Percentiles rank a stretch among this genome's conserved stretches.
Conservation (phyloP, 2,888 invertebrate species). For the Ceramica pisi region DNA sequence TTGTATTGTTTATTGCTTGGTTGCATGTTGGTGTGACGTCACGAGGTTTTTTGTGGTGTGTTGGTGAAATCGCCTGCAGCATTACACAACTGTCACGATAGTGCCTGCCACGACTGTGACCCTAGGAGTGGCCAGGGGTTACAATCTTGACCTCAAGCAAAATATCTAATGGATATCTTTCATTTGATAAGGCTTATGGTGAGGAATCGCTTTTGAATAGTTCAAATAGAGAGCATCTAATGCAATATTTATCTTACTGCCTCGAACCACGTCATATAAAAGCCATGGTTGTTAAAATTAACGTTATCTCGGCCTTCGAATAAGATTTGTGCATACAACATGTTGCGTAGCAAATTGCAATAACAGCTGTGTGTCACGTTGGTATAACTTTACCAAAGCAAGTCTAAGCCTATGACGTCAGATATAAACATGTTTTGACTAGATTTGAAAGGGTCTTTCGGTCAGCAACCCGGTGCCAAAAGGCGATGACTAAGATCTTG, state of each 20-base stretch:
- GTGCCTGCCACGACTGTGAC: constrained; percentile 27
- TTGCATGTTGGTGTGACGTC: constrained; percentile 38
- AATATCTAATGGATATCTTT: neutral
- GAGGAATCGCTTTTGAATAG: neutral
- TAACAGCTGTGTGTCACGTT: constrained; percentile 44
- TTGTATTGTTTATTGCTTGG: constrained; percentile 52
- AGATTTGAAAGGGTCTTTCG: constrained; percentile 38
- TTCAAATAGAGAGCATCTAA: neutral
- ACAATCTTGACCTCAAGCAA: constrained; percentile 23
- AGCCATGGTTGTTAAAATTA: constrained; percentile 23
- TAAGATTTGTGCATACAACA: constrained; percentile 49
- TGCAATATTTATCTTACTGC: constrained; percentile 12
- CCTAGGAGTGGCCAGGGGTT: constrained; percentile 5
- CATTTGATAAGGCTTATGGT: neutral
- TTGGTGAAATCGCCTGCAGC: constrained; percentile 50
- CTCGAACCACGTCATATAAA: neutral
- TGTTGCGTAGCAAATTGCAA: constrained; percentile 47
- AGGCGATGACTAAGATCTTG: constrained; percentile 27
- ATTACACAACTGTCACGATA: constrained; percentile 39
- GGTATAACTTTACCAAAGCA: constrained; percentile 26
- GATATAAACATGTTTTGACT: constrained; percentile 33
- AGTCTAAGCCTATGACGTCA: constrained; percentile 43
- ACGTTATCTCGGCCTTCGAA: constrained; percentile 40
- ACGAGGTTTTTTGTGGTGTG: constrained; percentile 44
- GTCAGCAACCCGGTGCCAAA: constrained; percentile 42